These are phyloP conservation scores for Psilopsiagon aurifrons DNA, from an alignment of 2,113 vertebrate species.

Conservation along the genomic window DNA sequence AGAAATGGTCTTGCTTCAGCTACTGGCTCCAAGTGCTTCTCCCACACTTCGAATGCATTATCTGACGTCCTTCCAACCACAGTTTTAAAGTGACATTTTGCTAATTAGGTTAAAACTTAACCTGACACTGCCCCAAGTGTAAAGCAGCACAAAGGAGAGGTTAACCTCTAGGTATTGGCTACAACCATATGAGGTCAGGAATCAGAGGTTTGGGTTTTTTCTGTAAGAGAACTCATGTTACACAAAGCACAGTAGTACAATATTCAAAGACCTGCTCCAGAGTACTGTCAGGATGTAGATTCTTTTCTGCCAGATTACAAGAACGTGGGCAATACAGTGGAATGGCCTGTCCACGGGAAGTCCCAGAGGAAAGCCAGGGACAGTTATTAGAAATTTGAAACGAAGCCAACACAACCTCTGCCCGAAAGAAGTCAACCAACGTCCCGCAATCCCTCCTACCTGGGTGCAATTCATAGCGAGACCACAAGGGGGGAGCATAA, in stretches of 20 bases:
- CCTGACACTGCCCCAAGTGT: background rate
- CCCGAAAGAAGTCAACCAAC: background rate
- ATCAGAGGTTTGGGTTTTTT: background rate
- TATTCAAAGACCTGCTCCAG: background rate
- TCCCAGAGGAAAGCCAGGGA: background rate
- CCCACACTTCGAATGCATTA: background rate
- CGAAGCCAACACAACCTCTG: background rate
- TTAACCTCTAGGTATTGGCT: background rate
- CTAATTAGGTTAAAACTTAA: background rate
- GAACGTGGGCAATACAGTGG: background rate
- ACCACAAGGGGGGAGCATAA: slow-evolving; percentile 44
- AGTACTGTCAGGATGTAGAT: background rate
- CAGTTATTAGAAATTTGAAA: background rate
- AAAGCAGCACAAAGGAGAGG: background rate
- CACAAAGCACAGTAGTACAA: background rate
- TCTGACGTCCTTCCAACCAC: background rate
- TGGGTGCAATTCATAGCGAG: background rate
- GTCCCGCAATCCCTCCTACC: background rate
- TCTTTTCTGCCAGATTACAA: background rate
- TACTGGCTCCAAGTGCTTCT: background rate
- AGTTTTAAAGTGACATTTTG: background rate
- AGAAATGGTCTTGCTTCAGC: background rate
- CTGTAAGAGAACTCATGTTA: background rate
- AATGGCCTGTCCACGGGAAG: background rate
- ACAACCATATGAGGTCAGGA: background rate